A percentile compares a stretch with the other conserved stretches of the same genome.
Conservation (phyloP, 2,113 vertebrate genomes). For the Clarias magur region DNA sequence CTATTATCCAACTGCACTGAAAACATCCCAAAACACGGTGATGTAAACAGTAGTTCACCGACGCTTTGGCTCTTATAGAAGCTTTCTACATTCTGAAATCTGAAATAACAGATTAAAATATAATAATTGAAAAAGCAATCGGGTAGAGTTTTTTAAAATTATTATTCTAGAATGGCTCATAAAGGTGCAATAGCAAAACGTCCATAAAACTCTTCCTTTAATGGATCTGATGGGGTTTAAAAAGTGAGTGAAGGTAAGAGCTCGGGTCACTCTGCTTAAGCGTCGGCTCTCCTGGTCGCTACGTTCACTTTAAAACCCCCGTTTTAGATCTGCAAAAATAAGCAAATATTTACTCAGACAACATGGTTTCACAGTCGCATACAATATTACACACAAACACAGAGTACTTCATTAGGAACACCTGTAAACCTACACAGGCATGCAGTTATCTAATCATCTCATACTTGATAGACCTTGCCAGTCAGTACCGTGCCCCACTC, state of each 20-base stretch:
- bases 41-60: conserved; percentile 13
- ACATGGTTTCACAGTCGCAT: not conserved
- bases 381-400: not conserved
- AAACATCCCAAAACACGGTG: not conserved
- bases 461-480: too few species aligned
- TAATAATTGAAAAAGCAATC: not conserved
- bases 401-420: not conserved
- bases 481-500: too few species aligned
- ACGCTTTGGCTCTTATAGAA: not conserved
- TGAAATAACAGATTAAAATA: not conserved
- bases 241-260: not conserved
- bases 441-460: not conserved
- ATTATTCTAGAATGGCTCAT: conserved; percentile 45
- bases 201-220: conserved; percentile 39
- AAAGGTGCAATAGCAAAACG: conserved; percentile 61
- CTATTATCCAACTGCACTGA: not conserved
- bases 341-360: conserved; percentile 3
- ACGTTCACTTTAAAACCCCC: conserved; percentile 39
- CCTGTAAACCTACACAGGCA: not conserved
- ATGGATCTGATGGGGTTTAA: not conserved
- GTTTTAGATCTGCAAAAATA: conserved; percentile 29
- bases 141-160: not conserved
- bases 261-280: not conserved
- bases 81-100: conserved; percentile 9
- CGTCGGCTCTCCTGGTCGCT: conserved; percentile 60